Base-by-base conservation (phyloP, 2,888 invertebrate species). In the Phaonia tiefii region DNA sequence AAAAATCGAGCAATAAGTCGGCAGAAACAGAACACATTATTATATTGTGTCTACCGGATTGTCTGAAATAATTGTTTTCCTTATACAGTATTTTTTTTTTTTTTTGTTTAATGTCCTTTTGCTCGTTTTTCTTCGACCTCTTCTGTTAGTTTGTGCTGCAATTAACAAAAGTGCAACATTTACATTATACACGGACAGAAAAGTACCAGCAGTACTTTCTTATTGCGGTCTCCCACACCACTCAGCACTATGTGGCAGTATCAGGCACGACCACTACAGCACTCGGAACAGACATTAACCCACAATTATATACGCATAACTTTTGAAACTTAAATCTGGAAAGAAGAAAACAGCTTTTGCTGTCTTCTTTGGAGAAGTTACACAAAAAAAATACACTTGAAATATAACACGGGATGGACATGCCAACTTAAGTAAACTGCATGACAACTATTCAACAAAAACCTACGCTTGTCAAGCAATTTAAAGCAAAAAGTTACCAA, bases 161-260 rank as follows among this genome's bases (percentile, higher is more conserved):
- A 75, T 75, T 75, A 75, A 60, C 67, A 75, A 75, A 75, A 69
- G 49, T 75, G 58, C 74, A 67, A 67, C 46, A 42, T 58, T 75
- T 75, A 75, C 58, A 69, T 75, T 75, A 60, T 37, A 17, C n/a
- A n/a, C n/a, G n/a, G n/a, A n/a, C 25, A 31, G 31, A 31, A 31
- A 31, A 31, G 31, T 31, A 31, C 31, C 31, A 37, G 42, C 39
- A 63, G 8, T 17, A 63, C 63, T 63, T 63, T 63, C 20, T 63
- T 63, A 39, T 22, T 22, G 42, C 20, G 63, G 42, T 37, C 42
- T 17, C 42, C 17, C 39, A 26, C 22, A 17, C 17, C 39, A 37
- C 31, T 58, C 31, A 39, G 20, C 11, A 17, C 37, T 39, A 42
- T 11, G 31, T 31, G 11, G 37, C 39, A 42, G 17, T 42, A 20